Evolutionary conservation across 2,113 vertebrate genomes (phyloP), one percentile per base, ranked within the genome.

Genomic region (Petrocephalus zakoni): DNA sequence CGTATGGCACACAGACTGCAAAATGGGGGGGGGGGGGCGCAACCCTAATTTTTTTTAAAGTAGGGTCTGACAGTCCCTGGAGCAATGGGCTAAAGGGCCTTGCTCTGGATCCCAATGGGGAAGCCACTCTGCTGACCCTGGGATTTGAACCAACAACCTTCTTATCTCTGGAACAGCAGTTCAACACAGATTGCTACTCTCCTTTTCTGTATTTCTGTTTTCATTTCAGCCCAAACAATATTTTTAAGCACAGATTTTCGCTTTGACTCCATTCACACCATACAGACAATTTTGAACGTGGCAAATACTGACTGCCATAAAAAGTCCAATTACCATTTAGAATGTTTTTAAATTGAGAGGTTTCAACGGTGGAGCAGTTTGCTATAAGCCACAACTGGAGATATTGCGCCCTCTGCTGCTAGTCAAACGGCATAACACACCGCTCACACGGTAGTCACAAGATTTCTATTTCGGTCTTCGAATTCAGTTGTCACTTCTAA

Each of bases 371-470:
- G 6, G 72, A 78, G 29, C 72, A 0, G 34, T 78, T 42, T 42
- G 34, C 72, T 7, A 19, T 78, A 78, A 42, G 13, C 34, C 72
- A 55, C 10, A 58, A 42, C 19, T 90, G 84, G 91, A 89, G 25
- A 78, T 90, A 22, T 93, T 90, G 86, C 90, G 75, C 93, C 92
- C 87, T 83, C 92, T 92, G 29, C 85, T 88, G 87, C 53, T 34
- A 25, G 83, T 6, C 85, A 2, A 34, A n/a, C 56, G 10, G 49
- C 55, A 87, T 46, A 29, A 86, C 53, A 68, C 56, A 37, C 25
- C 4, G 56, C 15, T 37, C 72, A 37, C 34, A 2, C 49, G 51
- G 34, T 25, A 21, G 15, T 52, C n/a, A 25, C 34, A 51, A 75
- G 34, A 68, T 78, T 19, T 78, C 29, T 19, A 68, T 78, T 19